Percentiles rank a stretch among this genome's conserved stretches.
Evolutionary conservation across 2,797 vertebrate genomes (phyloP).

Genomic region (Parauchenoglanis punctatus): DNA sequence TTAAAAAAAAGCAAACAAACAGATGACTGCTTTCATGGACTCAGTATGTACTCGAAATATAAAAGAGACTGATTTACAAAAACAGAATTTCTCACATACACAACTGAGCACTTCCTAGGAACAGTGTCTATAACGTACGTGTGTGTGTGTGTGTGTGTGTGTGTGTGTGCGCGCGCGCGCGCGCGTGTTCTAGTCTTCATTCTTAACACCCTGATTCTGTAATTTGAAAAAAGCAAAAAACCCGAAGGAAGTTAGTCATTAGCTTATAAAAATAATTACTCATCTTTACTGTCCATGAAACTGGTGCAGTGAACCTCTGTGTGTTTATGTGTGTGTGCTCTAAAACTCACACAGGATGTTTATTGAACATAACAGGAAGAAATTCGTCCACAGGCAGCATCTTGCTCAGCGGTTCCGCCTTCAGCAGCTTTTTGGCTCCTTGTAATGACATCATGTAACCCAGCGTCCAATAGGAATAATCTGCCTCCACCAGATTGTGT

Average conservation of each 20-base stretch:
- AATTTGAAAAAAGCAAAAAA: not conserved
- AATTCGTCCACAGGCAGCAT: slow-evolving; percentile 92
- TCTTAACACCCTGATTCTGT: not conserved
- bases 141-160: not conserved
- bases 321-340: not conserved
- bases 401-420: slow-evolving; percentile 80
- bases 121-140: not conserved
- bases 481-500: slow-evolving; percentile 87
- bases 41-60: not conserved
- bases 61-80: not conserved
- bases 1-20: not conserved
- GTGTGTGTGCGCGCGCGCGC: not conserved
- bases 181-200: not conserved
- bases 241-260: not conserved
- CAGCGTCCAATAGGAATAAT: slow-evolving; percentile 93
- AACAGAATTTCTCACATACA: not conserved
- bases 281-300: not conserved
- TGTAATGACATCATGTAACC: slow-evolving; percentile 87
- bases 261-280: not conserved
- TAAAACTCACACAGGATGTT: slow-evolving; percentile 87
- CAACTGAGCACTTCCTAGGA: not conserved
- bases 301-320: not conserved
- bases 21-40: not conserved
- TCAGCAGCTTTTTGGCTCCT: slow-evolving; percentile 86
- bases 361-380: slow-evolving; percentile 90